These are phyloP conservation scores for Iphiclides podalirius DNA, from an alignment of 2,888 invertebrate genomes.

Conservation along the genomic window DNA sequence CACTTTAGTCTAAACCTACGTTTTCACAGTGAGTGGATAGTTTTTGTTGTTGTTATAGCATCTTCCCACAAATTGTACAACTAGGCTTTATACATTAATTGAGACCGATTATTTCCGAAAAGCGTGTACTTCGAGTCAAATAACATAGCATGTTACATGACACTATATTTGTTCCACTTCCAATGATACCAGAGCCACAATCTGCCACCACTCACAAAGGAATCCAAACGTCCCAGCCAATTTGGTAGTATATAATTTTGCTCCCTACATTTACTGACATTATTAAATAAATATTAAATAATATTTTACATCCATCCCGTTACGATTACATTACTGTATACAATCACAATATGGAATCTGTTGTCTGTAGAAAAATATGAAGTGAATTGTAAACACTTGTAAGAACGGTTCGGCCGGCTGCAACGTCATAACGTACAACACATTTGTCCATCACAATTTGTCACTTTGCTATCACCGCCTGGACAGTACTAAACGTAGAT, in stretches of 20 bases:
- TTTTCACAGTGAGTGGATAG: constrained; percentile 35
- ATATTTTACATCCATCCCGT: constrained; percentile 50
- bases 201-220: neutral
- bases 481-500: constrained; percentile 36
- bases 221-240: constrained; percentile 15
- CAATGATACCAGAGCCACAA: neutral
- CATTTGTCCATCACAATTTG: constrained; percentile 41
- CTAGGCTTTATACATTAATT: neutral
- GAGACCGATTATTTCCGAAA: neutral
- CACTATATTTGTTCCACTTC: neutral
- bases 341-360: constrained; percentile 57
- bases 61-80: constrained; percentile 13
- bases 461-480: constrained; percentile 62
- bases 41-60: constrained; percentile 12
- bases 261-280: constrained; percentile 46
- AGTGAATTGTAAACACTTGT: constrained; percentile 32
- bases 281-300: constrained; percentile 64
- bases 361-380: constrained; percentile 59
- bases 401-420: constrained; percentile 37
- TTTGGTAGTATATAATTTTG: constrained; percentile 36
- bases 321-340: constrained; percentile 51
- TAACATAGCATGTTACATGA: neutral
- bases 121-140: neutral
- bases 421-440: constrained; percentile 31
- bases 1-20: constrained; percentile 55